These are phyloP conservation scores for Prionace glauca DNA, from an alignment of 2,797 vertebrate species.

Conservation along the genomic window DNA sequence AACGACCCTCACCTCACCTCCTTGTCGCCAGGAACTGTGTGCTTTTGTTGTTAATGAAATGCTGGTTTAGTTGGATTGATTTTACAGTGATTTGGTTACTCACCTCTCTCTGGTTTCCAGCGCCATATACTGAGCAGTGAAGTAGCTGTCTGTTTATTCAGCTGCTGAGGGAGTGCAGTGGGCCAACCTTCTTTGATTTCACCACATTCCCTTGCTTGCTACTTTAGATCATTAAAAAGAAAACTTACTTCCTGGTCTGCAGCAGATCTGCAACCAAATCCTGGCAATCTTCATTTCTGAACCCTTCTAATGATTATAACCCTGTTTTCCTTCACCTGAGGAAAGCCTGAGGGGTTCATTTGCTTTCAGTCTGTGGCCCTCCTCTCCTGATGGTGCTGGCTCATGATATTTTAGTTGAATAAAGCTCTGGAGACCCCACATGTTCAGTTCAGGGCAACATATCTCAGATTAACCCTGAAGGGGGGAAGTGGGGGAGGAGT, in stretches of 20 bases:
- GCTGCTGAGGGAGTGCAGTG: neutral
- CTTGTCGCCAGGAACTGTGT: neutral
- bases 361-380: neutral
- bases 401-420: neutral
- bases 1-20: neutral
- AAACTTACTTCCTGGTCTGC: neutral
- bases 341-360: neutral
- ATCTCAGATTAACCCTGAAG: neutral
- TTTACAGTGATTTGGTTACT: neutral
- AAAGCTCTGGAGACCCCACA: neutral
- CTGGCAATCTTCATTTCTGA: neutral
- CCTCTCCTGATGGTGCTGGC: neutral
- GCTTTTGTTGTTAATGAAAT: neutral
- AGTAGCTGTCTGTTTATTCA: conserved; percentile 17
- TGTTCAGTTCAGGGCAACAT: neutral
- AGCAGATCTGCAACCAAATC: neutral
- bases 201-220: neutral
- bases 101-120: neutral
- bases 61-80: neutral
- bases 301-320: neutral
- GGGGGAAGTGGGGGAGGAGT: too few species aligned
- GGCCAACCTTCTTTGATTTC: neutral
- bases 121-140: neutral
- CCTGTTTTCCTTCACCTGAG: neutral
- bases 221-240: neutral